phyloP scores from a whole-genome alignment of 23 tunicate species.

The Phallusia fumigata region DNA sequence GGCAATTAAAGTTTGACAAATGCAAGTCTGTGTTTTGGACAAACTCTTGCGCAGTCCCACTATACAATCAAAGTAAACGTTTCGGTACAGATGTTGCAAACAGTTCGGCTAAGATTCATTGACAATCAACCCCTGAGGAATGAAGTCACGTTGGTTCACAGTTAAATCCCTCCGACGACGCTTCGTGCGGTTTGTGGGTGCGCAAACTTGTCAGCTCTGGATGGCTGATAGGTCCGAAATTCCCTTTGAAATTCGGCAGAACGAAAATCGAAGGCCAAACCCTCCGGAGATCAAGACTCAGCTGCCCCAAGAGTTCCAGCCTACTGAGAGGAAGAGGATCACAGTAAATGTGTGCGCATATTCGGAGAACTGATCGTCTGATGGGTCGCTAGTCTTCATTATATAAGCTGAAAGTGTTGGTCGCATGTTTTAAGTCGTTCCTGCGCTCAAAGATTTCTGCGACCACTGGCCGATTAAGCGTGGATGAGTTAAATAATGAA shows the following conservation, averaged over 20 bases:
- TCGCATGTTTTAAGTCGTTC: slow-evolving; percentile 10
- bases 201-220: neutral
- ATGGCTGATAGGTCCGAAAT: neutral
- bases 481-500: neutral
- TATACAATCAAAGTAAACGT: too few relatives aligned
- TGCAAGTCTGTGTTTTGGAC: too few relatives aligned
- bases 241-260: neutral
- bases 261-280: neutral
- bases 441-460: neutral
- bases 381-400: neutral
- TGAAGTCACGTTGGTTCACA: neutral
- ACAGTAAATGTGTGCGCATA: neutral
- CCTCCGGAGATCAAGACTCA: neutral
- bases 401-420: neutral
- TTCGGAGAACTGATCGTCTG: neutral
- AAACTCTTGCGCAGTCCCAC: too few relatives aligned
- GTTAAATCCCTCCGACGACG: neutral
- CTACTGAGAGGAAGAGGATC: neutral
- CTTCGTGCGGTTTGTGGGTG: neutral
- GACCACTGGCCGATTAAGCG: neutral
- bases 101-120: too few relatives aligned
- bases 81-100: too few relatives aligned
- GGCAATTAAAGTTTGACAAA: too few relatives aligned
- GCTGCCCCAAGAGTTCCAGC: neutral
- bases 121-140: too few relatives aligned